These are phyloP conservation scores for Bombycilla garrulus DNA, from an alignment of 2,113 vertebrate species.

Conservation along the genomic window DNA sequence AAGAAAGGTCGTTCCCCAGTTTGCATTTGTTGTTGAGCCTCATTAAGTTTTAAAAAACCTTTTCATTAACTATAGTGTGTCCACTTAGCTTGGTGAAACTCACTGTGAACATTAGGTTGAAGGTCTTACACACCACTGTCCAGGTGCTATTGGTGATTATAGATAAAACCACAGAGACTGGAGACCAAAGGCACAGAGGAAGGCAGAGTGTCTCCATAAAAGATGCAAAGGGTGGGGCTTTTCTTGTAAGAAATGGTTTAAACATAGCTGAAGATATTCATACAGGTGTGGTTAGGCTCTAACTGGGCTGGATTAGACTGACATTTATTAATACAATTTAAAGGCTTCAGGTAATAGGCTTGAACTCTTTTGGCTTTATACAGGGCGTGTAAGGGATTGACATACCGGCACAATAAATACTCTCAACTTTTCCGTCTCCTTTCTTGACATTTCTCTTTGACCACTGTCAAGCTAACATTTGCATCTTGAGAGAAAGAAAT, in stretches of 20 bases:
- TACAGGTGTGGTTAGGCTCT: conserved; percentile 10
- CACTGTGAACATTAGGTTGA: conserved; percentile 3
- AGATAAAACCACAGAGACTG: neutral
- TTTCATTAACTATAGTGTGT: neutral
- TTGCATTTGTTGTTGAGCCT: neutral
- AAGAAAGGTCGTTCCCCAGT: neutral
- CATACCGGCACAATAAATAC: neutral
- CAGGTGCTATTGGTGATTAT: neutral
- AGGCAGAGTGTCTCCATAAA: neutral
- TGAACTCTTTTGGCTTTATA: neutral
- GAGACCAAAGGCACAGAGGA: neutral
- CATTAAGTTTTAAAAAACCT: conserved; percentile 9
- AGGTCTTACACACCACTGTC: neutral
- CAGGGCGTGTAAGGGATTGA: neutral
- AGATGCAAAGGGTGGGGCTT: neutral
- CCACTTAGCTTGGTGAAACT: neutral
- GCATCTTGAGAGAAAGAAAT: neutral
- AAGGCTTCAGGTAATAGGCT: conserved; percentile 20
- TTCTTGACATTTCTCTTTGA: conserved; percentile 19
- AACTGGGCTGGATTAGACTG: neutral
- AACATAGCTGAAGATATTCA: neutral
- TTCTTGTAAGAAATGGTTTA: neutral
- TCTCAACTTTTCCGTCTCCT: neutral
- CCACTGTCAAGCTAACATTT: neutral
- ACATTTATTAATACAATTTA: conserved; percentile 14